Conservation (phyloP, 2,888 invertebrate genomes). For the Didymodactylos carnosus region DNA sequence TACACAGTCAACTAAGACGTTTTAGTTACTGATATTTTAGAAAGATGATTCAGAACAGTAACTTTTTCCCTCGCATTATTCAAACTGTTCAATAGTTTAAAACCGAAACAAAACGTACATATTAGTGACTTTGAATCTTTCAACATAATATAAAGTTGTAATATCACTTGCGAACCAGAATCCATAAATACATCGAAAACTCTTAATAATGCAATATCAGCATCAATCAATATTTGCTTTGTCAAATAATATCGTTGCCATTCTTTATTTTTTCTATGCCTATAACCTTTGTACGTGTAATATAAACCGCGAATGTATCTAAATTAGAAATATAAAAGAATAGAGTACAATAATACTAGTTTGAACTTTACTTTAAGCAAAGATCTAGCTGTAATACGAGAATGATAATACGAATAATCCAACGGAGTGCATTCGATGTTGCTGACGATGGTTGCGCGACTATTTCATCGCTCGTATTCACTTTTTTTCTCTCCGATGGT, state of each 20-base stretch:
- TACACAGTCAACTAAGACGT: too few relatives aligned
- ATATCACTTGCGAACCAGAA: conserved; percentile 10
- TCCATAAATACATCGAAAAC: conserved; percentile 13
- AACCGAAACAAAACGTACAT: background rate
- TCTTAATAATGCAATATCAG: conserved; percentile 12
- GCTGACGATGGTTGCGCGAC: background rate
- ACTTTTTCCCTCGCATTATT: too few relatives aligned
- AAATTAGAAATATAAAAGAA: background rate
- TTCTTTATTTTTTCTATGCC: conserved; percentile 5
- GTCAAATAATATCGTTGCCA: conserved; percentile 12
- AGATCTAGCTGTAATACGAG: conserved; percentile 10
- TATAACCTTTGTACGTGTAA: conserved; percentile 9
- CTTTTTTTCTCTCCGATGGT: background rate
- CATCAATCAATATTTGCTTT: conserved; percentile 14
- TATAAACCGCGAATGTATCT: conserved; percentile 10
- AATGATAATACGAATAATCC: conserved; percentile 12
- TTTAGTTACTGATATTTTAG: too few relatives aligned
- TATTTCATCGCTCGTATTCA: background rate
- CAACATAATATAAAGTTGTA: conserved; percentile 11
- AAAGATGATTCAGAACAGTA: too few relatives aligned
- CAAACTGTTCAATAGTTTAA: background rate
- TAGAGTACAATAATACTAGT: too few relatives aligned
- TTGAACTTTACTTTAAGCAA: background rate
- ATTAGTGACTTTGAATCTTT: background rate
- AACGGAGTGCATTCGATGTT: background rate